Percentiles rank a stretch among this genome's conserved stretches.
These are phyloP conservation scores for Copsychus sechellarum DNA, from an alignment of 2,113 vertebrate species.

Conservation along the genomic window DNA sequence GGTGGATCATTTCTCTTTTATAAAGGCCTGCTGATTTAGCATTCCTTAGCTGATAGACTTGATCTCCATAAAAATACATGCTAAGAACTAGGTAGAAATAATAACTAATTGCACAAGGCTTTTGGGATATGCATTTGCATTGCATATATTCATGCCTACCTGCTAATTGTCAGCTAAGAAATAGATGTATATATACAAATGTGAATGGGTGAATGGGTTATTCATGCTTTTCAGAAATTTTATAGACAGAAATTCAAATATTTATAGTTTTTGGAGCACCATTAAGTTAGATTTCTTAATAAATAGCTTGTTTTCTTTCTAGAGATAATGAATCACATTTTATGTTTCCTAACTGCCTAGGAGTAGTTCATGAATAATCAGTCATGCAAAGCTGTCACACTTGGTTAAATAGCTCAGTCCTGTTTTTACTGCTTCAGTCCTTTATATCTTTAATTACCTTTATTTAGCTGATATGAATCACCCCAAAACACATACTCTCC, in stretches of 20 bases:
- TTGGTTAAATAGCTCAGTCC: slow-evolving; percentile 19
- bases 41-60: background rate
- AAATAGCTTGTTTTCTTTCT: slow-evolving; percentile 36
- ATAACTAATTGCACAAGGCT: background rate
- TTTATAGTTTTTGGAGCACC: background rate
- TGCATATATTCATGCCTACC: background rate
- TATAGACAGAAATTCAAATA: background rate
- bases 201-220: background rate
- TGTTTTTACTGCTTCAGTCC: slow-evolving; percentile 1
- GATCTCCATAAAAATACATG: background rate
- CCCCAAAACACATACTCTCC: background rate
- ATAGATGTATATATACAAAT: background rate
- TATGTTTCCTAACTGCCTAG: slow-evolving; percentile 30
- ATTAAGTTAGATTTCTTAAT: background rate
- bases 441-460: slow-evolving; percentile 50
- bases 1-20: background rate
- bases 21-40: background rate
- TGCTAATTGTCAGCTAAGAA: background rate
- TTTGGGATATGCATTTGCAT: background rate
- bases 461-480: slow-evolving; percentile 47
- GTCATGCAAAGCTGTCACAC: slow-evolving; percentile 47
- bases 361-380: slow-evolving; percentile 36
- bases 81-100: background rate
- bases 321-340: slow-evolving; percentile 37
- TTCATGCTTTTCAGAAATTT: background rate